phyloP scores from a whole-genome alignment of 2,113 vertebrate species.

The Diglossa brunneiventris region DNA sequence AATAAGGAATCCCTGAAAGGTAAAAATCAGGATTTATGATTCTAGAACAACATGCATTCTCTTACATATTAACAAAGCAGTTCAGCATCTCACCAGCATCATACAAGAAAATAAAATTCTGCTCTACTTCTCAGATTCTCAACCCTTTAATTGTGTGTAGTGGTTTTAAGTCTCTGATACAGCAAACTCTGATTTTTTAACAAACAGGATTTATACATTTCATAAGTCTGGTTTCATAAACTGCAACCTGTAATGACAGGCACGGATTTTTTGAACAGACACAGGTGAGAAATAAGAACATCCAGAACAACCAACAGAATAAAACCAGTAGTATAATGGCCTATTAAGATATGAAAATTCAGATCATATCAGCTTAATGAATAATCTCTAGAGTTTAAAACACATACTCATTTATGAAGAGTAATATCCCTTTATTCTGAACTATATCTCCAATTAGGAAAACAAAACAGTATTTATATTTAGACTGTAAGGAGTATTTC shows the following conservation, averaged over 20 bases:
- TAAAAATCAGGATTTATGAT: not conserved
- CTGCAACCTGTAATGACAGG: not conserved
- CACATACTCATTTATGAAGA: not conserved
- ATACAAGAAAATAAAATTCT: not conserved
- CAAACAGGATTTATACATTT: not conserved
- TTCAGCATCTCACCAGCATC: not conserved
- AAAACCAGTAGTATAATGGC: not conserved
- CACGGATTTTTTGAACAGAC: not conserved
- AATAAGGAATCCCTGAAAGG: not conserved
- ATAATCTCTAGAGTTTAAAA: not conserved
- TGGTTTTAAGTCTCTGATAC: not conserved
- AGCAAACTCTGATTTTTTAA: not conserved
- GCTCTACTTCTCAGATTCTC: not conserved
- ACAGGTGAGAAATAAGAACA: not conserved
- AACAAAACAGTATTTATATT: not conserved
- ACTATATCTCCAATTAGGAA: not conserved
- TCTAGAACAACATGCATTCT: not conserved
- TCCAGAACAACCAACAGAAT: not conserved
- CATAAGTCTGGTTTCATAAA: not conserved
- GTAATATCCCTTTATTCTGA: not conserved
- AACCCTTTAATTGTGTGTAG: not conserved
- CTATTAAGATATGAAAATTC: not conserved
- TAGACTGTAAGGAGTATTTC: not conserved
- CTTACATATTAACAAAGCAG: not conserved
- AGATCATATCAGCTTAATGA: not conserved